phyloP scores from a whole-genome alignment of 2,113 vertebrate species.

The Grammomys dolichurus region DNA sequence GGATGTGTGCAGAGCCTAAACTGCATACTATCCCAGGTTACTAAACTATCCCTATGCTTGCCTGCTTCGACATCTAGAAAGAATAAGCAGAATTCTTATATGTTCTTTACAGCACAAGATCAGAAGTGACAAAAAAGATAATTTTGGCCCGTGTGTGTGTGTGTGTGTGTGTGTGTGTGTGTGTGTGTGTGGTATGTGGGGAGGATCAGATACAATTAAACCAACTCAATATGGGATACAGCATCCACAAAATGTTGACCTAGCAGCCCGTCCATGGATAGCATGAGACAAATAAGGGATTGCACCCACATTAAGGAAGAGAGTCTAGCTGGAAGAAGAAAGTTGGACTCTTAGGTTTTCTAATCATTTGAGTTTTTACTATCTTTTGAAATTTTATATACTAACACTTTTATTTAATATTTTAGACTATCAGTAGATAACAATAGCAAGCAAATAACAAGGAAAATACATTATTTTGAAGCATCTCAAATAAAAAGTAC shows the following conservation, averaged over 20 bases:
- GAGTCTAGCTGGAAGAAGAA: not conserved
- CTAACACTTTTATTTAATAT: not conserved
- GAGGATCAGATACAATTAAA: not conserved
- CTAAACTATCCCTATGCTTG: not conserved
- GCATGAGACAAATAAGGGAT: fast-evolving
- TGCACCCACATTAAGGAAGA: not conserved
- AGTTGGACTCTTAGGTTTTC: not conserved
- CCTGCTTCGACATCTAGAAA: not conserved
- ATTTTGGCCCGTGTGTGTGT: not conserved
- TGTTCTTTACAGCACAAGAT: not conserved
- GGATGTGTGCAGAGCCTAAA: not conserved
- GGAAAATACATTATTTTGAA: conserved; percentile 18
- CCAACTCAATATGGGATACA: not conserved
- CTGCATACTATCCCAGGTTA: not conserved
- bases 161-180: too few relatives aligned
- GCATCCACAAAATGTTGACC: not conserved
- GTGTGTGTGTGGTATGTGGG: not conserved
- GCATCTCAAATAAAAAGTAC: not conserved
- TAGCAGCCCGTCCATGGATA: fast-evolving
- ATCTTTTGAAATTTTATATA: not conserved
- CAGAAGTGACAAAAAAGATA: not conserved
- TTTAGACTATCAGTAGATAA: conserved; percentile 3
- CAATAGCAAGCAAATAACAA: not conserved
- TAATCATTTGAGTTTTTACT: not conserved
- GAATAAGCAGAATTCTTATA: not conserved